Base-by-base conservation (phyloP, 1,140 invertebrate genomes). In the Megalopta genalis region DNA sequence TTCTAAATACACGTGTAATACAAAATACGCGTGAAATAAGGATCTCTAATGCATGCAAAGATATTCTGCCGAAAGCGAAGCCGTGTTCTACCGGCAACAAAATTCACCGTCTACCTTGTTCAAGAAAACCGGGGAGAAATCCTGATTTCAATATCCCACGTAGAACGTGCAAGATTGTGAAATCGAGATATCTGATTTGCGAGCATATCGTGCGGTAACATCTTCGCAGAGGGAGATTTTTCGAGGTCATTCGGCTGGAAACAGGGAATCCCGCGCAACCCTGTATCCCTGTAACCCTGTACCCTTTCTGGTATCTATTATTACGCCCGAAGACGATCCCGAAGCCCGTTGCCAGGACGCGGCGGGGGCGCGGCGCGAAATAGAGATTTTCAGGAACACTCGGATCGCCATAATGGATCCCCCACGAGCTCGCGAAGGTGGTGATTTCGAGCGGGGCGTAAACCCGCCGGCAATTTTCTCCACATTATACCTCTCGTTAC, bases 401-500 rank as follows among this genome's bases (percentile, higher is more conserved):
- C 54, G 8, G 8, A n/a, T 9, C n/a, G 54, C 54, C 8, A n/a
- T 77, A 77, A 70, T 70, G 66, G 66, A 49, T n/a, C 39, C 5
- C 21, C 66, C 23, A 12, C 54, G 71, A 10, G 46, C 39, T 39
- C 52, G 27, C 23, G 27, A 54, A 77, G 54, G 68, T 69, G 76
- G 59, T 77, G 76, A 64, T 77, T 72, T 71, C 57, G 57, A 39
- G 46, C 23, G 8, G 46, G 76, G 46, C 32, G n/a, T n/a, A n/a
- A 63, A 68, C 27, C 68, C 52, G n/a, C 12, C 42, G 59, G 68
- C 49, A 72, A 77, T 77, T 72, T 77, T 77, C 68, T 62, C 42
- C 76, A 59, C 76, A 25, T 77, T 77, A 77, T 72, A 72, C 68
- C 68, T 42, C 76, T 77, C 76, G 76, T 77, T 77, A 77, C 76